These are phyloP conservation scores for Calcarius lapponicus DNA, from an alignment of 2,797 vertebrate genomes.

Conservation along the genomic window DNA sequence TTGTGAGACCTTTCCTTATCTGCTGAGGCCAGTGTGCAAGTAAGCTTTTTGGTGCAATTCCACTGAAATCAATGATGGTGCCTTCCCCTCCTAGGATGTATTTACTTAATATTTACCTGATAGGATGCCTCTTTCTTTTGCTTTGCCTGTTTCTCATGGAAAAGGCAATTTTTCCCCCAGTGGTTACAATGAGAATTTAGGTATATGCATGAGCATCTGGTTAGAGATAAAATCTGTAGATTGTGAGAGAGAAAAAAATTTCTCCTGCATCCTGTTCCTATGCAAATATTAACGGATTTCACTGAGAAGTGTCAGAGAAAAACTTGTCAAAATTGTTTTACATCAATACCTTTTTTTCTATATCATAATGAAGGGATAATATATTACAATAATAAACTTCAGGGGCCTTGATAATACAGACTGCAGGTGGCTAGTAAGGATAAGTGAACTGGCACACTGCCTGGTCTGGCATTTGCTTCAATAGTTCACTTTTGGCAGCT, in stretches of 20 bases:
- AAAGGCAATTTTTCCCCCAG: not conserved
- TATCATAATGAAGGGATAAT: conserved; percentile 8
- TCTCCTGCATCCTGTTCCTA: not conserved
- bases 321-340: conserved; percentile 18
- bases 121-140: not conserved
- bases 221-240: not conserved
- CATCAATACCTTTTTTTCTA: not conserved
- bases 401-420: not conserved
- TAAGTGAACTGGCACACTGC: conserved; percentile 44
- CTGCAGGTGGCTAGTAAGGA: conserved; percentile 45
- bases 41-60: not conserved
- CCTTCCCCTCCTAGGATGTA: not conserved
- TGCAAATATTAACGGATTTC: not conserved
- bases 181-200: not conserved
- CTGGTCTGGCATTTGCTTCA: conserved; percentile 30
- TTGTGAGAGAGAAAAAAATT: not conserved
- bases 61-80: not conserved
- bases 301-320: not conserved
- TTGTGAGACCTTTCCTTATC: not conserved
- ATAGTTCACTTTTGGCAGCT: conserved; percentile 24
- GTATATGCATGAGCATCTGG: not conserved
- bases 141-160: not conserved
- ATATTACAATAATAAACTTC: not conserved
- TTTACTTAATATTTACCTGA: not conserved
- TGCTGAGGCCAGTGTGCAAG: not conserved